phyloP scores from a whole-genome alignment of 2,888 invertebrate genomes.

The Limnephilus marmoratus region DNA sequence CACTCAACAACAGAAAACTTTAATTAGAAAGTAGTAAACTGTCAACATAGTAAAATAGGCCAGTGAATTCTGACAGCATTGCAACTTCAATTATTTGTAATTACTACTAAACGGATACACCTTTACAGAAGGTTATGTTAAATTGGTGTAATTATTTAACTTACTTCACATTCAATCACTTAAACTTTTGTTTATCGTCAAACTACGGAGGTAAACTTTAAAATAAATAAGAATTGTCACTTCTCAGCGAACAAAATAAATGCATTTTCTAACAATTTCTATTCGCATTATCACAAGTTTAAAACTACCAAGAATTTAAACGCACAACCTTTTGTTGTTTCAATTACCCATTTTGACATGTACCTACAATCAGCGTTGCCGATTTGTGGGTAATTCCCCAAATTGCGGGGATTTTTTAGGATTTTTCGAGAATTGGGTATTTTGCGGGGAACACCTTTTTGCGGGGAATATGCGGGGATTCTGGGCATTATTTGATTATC shows the following conservation, averaged over 20 bases:
- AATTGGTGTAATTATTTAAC: neutral
- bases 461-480: no score
- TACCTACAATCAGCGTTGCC: conserved; percentile 40
- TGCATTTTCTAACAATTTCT: conserved; percentile 7
- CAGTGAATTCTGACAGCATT: neutral
- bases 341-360: conserved; percentile 22
- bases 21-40: conserved; percentile 2
- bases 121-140: neutral
- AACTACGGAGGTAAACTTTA: conserved; percentile 9
- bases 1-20: neutral
- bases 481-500: no score
- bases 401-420: no score
- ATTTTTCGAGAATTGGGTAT: no score
- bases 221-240: conserved; percentile 12
- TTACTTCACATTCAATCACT: neutral
- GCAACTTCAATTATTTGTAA: neutral
- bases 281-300: neutral
- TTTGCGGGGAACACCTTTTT: no score
- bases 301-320: neutral
- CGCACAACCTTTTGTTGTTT: conserved; percentile 8
- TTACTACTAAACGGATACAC: neutral
- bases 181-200: neutral
- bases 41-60: neutral
- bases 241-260: neutral
- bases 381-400: no score